Evolutionary conservation across 2,113 vertebrate genomes (phyloP).

Genomic region (Haemorhous mexicanus): DNA sequence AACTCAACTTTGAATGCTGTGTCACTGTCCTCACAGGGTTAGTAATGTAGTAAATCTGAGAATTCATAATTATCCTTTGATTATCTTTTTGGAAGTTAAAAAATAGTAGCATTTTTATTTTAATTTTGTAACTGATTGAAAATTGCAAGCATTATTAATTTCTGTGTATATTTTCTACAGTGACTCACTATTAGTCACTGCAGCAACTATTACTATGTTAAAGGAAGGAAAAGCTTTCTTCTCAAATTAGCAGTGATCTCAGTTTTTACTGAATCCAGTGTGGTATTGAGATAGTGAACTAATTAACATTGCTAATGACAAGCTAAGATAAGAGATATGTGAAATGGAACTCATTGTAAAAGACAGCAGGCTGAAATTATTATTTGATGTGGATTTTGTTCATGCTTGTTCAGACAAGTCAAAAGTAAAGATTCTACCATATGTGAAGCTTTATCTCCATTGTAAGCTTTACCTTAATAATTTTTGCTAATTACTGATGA

Average conservation of each 20-base stretch:
- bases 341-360: not conserved
- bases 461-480: not conserved
- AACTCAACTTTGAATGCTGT: not conserved
- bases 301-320: conserved; percentile 29
- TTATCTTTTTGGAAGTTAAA: not conserved
- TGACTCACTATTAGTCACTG: not conserved
- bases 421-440: not conserved
- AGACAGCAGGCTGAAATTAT: conserved; percentile 6
- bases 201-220: not conserved
- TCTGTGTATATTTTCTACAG: not conserved
- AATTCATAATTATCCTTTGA: not conserved
- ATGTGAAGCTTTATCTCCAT: not conserved
- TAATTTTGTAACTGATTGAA: not conserved
- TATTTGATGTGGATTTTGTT: conserved; percentile 33
- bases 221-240: not conserved
- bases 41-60: not conserved
- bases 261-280: not conserved
- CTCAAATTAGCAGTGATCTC: not conserved
- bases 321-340: not conserved
- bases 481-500: not conserved
- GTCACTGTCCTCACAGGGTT: not conserved
- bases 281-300: not conserved
- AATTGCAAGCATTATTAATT: not conserved
- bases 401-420: conserved; percentile 35
- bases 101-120: not conserved